Percentiles rank a stretch among this genome's conserved stretches.
Evolutionary conservation across 2,888 invertebrate genomes (phyloP).

Genomic region (Pomacea canaliculata): DNA sequence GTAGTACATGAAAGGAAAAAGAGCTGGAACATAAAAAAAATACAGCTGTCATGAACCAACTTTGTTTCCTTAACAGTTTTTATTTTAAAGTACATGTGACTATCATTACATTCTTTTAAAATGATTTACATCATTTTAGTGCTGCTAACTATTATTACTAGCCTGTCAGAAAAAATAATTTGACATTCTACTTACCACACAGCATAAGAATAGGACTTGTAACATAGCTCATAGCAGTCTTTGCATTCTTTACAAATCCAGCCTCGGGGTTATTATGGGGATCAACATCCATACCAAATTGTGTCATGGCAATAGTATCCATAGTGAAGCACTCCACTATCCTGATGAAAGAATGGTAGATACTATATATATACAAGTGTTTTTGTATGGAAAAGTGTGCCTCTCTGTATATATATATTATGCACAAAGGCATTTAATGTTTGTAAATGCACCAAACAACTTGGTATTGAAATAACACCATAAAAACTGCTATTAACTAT

Average conservation of each 20-base stretch:
- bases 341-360: not conserved
- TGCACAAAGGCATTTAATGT: too few relatives aligned
- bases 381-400: too few relatives aligned
- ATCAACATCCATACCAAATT: not conserved
- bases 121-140: not conserved
- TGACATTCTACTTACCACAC: not conserved
- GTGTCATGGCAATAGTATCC: not conserved
- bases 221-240: not conserved
- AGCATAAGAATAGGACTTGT: not conserved
- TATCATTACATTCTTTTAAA: not conserved
- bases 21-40: not conserved
- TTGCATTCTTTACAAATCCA: not conserved
- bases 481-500: too few relatives aligned
- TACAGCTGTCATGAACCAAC: not conserved
- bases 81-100: not conserved
- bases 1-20: slow-evolving; percentile 1
- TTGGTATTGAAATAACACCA: too few relatives aligned
- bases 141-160: not conserved
- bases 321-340: not conserved
- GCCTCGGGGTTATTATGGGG: not conserved
- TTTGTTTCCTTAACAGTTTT: not conserved
- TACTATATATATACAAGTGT: too few relatives aligned
- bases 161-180: too few relatives aligned
- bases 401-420: too few relatives aligned
- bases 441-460: too few relatives aligned